A percentile compares a stretch with the other conserved stretches of the same genome.
Conservation (phyloP, 2,797 vertebrate species). For the Dallia pectoralis region DNA sequence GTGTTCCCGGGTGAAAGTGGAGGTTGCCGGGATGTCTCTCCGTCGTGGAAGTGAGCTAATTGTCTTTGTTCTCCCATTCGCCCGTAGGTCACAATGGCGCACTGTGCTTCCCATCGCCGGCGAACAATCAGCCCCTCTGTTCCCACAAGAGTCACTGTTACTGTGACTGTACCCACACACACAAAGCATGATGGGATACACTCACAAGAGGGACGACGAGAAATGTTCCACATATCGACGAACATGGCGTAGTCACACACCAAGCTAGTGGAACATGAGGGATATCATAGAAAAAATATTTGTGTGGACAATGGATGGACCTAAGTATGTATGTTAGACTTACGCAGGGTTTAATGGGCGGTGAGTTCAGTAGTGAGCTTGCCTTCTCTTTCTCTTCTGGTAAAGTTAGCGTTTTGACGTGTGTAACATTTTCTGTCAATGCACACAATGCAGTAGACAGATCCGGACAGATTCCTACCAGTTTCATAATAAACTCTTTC, state of each 20-base stretch:
- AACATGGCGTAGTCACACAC: conserved; percentile 3
- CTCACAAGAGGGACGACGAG: not conserved
- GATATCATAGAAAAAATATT: not conserved
- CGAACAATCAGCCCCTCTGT: conserved; percentile 79
- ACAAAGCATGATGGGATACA: not conserved
- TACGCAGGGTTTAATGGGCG: not conserved
- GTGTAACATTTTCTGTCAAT: not conserved
- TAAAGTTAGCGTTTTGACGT: not conserved
- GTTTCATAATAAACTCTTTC: not conserved
- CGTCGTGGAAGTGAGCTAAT: conserved; percentile 79
- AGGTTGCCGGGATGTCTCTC: conserved; percentile 70
- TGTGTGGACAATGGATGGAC: not conserved
- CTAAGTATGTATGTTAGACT: not conserved
- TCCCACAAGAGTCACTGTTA: conserved; percentile 64
- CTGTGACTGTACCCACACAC: conserved; percentile 64
- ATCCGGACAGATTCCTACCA: not conserved
- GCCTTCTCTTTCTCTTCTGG: not conserved
- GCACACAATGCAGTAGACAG: not conserved
- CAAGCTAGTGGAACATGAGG: not conserved
- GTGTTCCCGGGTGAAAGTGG: conserved; percentile 54
- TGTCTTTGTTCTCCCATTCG: conserved; percentile 75
- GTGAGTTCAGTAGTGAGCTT: not conserved
- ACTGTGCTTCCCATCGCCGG: conserved; percentile 78
- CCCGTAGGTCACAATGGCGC: conserved; percentile 77
- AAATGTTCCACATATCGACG: not conserved